phyloP scores from a whole-genome alignment of 2,797 vertebrate genomes.

The Sebastes matsubarae region DNA sequence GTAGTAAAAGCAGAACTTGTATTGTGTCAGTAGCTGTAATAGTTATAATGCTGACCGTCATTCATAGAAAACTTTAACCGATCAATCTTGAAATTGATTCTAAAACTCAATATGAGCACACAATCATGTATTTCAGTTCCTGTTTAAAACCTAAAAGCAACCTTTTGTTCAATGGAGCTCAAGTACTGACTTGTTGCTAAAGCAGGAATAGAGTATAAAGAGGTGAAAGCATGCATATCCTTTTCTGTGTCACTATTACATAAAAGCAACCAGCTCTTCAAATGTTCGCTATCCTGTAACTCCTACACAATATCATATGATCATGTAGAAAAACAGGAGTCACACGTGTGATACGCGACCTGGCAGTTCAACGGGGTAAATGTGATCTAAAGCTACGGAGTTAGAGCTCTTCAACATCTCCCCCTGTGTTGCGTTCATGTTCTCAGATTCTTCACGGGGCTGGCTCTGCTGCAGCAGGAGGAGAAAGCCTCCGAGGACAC shows the following conservation, averaged over 20 bases:
- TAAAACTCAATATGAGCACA: not conserved
- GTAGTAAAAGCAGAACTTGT: not conserved
- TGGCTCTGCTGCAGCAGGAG: slow-evolving; percentile 76
- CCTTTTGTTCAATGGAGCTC: not conserved
- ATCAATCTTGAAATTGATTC: not conserved
- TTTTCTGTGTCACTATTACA: not conserved
- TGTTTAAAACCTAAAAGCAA: not conserved
- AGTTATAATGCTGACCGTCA: not conserved
- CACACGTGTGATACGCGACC: not conserved
- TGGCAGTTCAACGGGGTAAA: not conserved
- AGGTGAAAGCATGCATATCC: not conserved
- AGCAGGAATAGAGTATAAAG: not conserved
- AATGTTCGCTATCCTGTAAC: not conserved
- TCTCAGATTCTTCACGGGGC: slow-evolving; percentile 76
- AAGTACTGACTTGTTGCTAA: not conserved
- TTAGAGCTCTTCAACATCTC: not conserved
- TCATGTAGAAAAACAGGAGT: not conserved
- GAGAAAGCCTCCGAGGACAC: slow-evolving; percentile 49
- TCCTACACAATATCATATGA: not conserved
- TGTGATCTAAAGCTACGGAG: not conserved
- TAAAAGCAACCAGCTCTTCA: not conserved
- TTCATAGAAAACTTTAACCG: not conserved
- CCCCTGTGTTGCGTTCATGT: not conserved
- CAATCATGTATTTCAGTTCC: not conserved
- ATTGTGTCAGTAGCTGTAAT: not conserved